Evolutionary conservation across 2,797 vertebrate genomes (phyloP).

Genomic region (Chrysolophus pictus): DNA sequence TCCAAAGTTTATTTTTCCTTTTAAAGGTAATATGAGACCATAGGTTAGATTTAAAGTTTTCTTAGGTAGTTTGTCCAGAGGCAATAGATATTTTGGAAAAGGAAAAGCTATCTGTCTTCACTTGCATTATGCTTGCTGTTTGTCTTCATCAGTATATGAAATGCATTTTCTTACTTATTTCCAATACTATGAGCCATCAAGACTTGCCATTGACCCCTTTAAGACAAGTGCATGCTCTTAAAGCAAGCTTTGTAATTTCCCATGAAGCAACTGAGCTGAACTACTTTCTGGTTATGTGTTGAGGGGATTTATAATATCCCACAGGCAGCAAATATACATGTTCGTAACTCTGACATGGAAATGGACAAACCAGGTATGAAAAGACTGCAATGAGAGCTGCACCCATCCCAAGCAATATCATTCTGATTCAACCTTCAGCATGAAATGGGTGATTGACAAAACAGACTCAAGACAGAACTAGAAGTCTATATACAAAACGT

Average conservation of each 20-base stretch:
- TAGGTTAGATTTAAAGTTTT: slow-evolving; percentile 72
- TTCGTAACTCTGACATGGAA: background rate
- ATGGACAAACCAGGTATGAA: slow-evolving; percentile 24
- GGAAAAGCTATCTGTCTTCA: slow-evolving; percentile 70
- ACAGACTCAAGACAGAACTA: background rate
- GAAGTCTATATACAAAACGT: background rate
- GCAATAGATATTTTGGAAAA: slow-evolving; percentile 64
- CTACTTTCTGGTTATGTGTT: background rate
- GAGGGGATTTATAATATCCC: background rate
- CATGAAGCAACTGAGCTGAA: background rate
- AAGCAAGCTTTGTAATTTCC: slow-evolving; percentile 34
- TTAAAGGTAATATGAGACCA: slow-evolving; percentile 72
- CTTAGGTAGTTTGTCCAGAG: slow-evolving; percentile 71
- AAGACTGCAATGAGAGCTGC: background rate
- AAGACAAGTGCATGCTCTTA: slow-evolving; percentile 5
- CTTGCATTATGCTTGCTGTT: slow-evolving; percentile 54
- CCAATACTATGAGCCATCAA: slow-evolving; percentile 16
- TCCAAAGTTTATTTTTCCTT: slow-evolving; percentile 67
- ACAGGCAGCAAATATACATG: background rate
- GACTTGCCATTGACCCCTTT: slow-evolving; percentile 35
- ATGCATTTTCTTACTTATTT: slow-evolving; percentile 27
- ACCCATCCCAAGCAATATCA: background rate
- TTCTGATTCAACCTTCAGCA: background rate
- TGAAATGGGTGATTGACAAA: background rate
- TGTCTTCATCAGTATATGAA: slow-evolving; percentile 55